Evolutionary conservation across 2,888 invertebrate genomes (phyloP), one percentile per base, ranked within the genome.

Genomic region (Eristalinus sepulchralis): DNA sequence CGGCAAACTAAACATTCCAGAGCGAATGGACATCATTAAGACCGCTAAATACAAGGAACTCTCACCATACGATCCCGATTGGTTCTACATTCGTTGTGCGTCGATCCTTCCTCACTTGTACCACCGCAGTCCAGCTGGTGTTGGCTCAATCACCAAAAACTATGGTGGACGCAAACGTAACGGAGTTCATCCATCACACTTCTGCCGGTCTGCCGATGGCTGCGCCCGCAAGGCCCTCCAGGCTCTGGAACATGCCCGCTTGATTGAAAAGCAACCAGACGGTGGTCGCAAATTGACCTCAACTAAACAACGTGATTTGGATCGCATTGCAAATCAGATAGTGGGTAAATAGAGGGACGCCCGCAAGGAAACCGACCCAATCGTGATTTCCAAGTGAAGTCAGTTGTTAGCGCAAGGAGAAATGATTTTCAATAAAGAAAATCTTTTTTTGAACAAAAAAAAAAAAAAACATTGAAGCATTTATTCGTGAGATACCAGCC

Each of bases 21-120:
- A 99, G 92, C 99, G 99, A 96, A 97, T 98, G 91, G 99, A 99
- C 93, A 95, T 99, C 75, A 98, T 99, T 1, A 99, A 99, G 93
- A 97, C 98, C 20, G 98, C 97, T 82, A 96, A 96, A 89, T 97
- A 96, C 94, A 99, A 99, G 94, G 99, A 99, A 93, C 94, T 99
- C 91, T 98, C 99, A 55, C 99, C 99, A 0, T 98, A 97, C 90
- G 98, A 99, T 93, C 97, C 97, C 59, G 99, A 99, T 92, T 99
- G 99, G 99, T 99, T 97, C 93, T 99, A 97, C 91, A 96, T 97
- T 78, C 95, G 99, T 89, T 98, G 98, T 92, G 97, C 99, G 47
- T 97, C 99, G 34, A 95, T 99, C 85, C 96, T 98, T 76, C 95
- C 99, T 89, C 99, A 99, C 93, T 95, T 99, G 92, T 99, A 99